A percentile compares a stretch with the other conserved stretches of the same genome.
These are phyloP conservation scores for Leguminivora glycinivorella DNA, from an alignment of 1,140 invertebrate genomes.

Conservation along the genomic window DNA sequence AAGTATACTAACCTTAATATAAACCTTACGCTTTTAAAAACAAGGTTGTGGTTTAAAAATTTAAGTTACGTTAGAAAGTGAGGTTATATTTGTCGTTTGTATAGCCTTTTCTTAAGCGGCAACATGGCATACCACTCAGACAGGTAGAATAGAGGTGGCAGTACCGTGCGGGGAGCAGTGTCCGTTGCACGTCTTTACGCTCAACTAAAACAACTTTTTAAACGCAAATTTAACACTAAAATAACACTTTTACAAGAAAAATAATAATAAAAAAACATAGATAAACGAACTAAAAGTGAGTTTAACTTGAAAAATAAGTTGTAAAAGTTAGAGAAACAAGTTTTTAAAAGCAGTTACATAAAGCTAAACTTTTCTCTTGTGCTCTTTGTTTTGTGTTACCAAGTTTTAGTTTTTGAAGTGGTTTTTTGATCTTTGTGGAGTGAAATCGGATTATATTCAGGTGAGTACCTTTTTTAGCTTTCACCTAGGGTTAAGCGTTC, in stretches of 20 bases:
- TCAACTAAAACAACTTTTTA: neutral
- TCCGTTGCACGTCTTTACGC: slow-evolving; percentile 37
- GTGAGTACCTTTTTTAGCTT: slow-evolving; percentile 45
- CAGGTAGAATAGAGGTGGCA: neutral
- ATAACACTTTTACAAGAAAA: slow-evolving; percentile 28
- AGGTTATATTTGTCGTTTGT: slow-evolving; percentile 9
- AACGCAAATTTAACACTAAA: slow-evolving; percentile 24
- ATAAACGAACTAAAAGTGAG: neutral
- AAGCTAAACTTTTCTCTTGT: slow-evolving; percentile 56
- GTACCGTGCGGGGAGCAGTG: slow-evolving; percentile 34
- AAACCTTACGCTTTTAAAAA: neutral
- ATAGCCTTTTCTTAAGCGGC: slow-evolving; percentile 19
- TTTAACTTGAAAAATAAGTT: slow-evolving; percentile 31
- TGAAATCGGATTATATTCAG: slow-evolving; percentile 56
- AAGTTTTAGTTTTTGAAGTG: slow-evolving; percentile 48
- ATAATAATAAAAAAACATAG: slow-evolving; percentile 28
- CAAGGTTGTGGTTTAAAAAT: neutral
- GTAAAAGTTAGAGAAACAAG: slow-evolving; percentile 40
- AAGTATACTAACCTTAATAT: neutral
- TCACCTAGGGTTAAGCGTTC: slow-evolving; percentile 15
- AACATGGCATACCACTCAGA: neutral
- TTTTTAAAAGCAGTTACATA: slow-evolving; percentile 57
- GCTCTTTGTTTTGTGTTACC: slow-evolving; percentile 49
- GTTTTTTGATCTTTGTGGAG: slow-evolving; percentile 49
- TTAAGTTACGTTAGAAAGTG: neutral